Evolutionary conservation across 2,113 vertebrate genomes (phyloP).

Genomic region (Sylvilagus bachmani): DNA sequence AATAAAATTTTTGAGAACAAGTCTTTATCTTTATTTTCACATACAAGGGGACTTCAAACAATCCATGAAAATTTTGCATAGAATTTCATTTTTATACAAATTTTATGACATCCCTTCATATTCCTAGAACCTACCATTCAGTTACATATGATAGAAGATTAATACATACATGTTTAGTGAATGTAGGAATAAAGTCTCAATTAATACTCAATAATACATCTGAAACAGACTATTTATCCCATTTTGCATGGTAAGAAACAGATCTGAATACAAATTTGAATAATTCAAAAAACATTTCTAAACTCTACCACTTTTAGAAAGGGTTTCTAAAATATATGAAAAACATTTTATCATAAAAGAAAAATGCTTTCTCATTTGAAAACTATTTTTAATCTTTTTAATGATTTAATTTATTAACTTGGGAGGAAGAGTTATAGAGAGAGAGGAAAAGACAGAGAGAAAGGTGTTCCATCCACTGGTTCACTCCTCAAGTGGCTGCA

Average conservation of each 20-base stretch:
- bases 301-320: conserved; percentile 25
- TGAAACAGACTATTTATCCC: conserved; percentile 15
- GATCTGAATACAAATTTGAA: not conserved
- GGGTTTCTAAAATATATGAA: not conserved
- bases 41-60: not conserved
- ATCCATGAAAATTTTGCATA: no score
- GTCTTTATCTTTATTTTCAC: not conserved
- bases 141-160: not conserved
- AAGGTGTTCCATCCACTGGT: no score
- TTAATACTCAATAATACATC: conserved; percentile 20
- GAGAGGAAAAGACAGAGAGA: no score
- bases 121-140: not conserved
- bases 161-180: not conserved
- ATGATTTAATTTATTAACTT: no score
- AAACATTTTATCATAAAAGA: conserved; percentile 39
- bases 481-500: no score
- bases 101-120: not conserved
- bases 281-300: conserved; percentile 45
- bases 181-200: conserved; percentile 12
- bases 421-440: no score
- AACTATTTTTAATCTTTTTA: no score
- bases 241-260: conserved; percentile 27
- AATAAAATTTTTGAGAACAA: not conserved
- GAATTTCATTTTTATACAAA: no score
- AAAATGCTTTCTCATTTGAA: not conserved